A percentile compares a stretch with the other conserved stretches of the same genome.
Evolutionary conservation across 2,888 invertebrate genomes (phyloP).

Genomic region (Meiosimyza decipiens): DNA sequence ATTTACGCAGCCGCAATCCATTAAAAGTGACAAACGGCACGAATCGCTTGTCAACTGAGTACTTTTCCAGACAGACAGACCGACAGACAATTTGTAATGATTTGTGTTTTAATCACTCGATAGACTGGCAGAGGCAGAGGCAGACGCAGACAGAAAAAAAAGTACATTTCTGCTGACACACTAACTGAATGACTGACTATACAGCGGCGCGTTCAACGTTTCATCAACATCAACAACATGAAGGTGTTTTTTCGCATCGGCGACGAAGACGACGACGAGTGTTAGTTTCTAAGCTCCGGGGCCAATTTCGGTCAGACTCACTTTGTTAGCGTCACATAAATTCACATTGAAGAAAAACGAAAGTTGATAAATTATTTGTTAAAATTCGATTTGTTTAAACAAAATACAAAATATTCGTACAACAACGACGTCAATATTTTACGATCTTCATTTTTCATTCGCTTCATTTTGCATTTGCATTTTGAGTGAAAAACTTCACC

Average conservation of each 20-base stretch:
- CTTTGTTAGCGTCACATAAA: neutral
- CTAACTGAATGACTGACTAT: conserved; percentile 21
- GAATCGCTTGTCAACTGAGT: no score
- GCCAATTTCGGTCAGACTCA: conserved; percentile 7
- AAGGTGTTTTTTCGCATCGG: neutral
- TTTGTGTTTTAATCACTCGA: no score
- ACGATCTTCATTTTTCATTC: neutral
- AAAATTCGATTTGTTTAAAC: conserved; percentile 22
- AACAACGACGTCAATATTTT: conserved; percentile 11
- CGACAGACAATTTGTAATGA: no score
- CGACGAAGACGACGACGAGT: no score
- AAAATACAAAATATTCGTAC: neutral
- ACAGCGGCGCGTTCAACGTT: neutral
- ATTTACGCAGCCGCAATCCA: no score
- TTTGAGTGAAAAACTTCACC: conserved; percentile 21
- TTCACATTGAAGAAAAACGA: conserved; percentile 17
- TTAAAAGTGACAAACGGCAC: no score
- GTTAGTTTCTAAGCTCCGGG: neutral
- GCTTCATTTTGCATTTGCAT: conserved; percentile 26
- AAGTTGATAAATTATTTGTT: conserved; percentile 30
- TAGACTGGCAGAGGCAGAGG: no score
- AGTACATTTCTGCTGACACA: conserved; percentile 10
- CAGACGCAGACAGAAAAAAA: no score
- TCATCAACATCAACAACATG: neutral
- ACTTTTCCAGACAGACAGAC: no score